Evolutionary conservation across 1,140 invertebrate genomes (phyloP).

Genomic region (Nixonia krombeini): DNA sequence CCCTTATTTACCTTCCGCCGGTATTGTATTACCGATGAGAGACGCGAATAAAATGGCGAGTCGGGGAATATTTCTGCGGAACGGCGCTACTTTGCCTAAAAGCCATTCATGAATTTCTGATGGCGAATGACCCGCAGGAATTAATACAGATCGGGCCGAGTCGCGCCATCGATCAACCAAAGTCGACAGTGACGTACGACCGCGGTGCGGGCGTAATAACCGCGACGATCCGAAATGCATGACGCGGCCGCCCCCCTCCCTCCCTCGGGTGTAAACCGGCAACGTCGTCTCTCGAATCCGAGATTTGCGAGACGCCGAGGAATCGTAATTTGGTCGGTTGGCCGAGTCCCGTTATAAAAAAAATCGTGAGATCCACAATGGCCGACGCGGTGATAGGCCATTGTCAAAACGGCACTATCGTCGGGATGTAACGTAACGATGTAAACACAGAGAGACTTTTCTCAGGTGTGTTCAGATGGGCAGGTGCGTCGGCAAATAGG

Average conservation of each 20-base stretch:
- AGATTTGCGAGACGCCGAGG: no score
- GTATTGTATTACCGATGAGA: not conserved
- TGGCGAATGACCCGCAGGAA: constrained; percentile 10
- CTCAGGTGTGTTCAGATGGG: constrained; percentile 7
- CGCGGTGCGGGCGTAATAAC: constrained; percentile 27
- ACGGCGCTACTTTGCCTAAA: not conserved
- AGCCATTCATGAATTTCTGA: constrained; percentile 15
- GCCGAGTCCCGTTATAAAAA: no score
- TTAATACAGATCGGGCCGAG: constrained; percentile 35
- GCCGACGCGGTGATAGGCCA: no score
- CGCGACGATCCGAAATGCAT: constrained; percentile 22
- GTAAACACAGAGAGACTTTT: not conserved
- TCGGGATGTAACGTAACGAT: no score
- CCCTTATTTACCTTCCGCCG: no score
- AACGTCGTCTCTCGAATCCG: not conserved
- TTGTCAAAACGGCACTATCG: not conserved
- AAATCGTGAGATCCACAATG: no score
- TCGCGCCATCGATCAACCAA: constrained; percentile 31
- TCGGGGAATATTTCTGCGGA: not conserved
- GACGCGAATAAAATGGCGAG: not conserved
- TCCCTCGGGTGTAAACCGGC: not conserved
- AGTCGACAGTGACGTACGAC: constrained; percentile 43
- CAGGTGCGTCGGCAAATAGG: constrained; percentile 26
- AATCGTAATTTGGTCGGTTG: no score
- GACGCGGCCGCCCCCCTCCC: constrained; percentile 4